Percentiles rank a stretch among this genome's conserved stretches.
Evolutionary conservation across 2,888 invertebrate genomes (phyloP).

Genomic region (Ariolimax columbianus): DNA sequence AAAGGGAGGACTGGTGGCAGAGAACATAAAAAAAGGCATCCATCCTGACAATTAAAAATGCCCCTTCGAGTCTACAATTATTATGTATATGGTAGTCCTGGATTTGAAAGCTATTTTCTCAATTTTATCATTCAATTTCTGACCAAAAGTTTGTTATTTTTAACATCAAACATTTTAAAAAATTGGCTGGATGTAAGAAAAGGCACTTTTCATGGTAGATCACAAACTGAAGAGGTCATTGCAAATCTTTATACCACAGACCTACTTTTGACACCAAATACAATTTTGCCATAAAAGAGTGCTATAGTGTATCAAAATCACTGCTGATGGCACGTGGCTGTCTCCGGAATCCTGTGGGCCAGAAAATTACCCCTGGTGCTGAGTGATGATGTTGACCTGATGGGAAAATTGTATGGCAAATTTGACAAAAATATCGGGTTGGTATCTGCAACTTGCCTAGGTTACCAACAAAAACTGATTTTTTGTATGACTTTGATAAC

Average conservation of each 20-base stretch:
- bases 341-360: constrained; percentile 64
- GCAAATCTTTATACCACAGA: neutral
- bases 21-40: too few species aligned
- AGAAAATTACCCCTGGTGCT: constrained; percentile 63
- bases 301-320: constrained; percentile 59
- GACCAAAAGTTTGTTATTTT: neutral
- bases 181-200: neutral
- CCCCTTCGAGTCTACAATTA: too few species aligned
- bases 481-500: neutral
- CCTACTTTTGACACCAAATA: constrained; percentile 33
- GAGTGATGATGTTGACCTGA: constrained; percentile 62
- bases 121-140: too few species aligned
- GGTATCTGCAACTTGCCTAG: neutral
- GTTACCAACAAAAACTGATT: too few species aligned
- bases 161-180: too few species aligned
- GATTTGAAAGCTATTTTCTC: too few species aligned
- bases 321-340: constrained; percentile 53
- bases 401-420: constrained; percentile 5
- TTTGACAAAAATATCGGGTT: neutral
- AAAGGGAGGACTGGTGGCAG: too few species aligned
- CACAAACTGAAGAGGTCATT: constrained; percentile 19
- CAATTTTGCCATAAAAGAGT: neutral
- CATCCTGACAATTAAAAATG: too few species aligned
- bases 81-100: too few species aligned
- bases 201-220: constrained; percentile 29